phyloP scores from a whole-genome alignment of 2,797 vertebrate species.

The Eurystomus glaucurus region DNA sequence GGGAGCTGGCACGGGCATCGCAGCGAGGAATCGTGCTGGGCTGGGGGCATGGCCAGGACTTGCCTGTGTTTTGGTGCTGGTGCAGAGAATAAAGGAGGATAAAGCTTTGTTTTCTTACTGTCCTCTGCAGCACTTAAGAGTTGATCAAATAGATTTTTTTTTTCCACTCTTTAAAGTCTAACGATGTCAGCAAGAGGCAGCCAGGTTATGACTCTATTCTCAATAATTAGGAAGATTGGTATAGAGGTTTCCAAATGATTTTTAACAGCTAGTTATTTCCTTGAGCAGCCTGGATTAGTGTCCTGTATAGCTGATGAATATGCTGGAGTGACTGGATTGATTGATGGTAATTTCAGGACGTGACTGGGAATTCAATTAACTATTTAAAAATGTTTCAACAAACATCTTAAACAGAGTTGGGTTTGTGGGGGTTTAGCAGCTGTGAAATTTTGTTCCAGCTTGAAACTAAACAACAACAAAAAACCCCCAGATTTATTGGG shows the following conservation, averaged over 20 bases:
- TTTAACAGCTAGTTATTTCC: neutral
- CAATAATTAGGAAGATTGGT: neutral
- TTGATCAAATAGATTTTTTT: neutral
- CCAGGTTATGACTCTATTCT: neutral
- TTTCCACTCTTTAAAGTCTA: neutral
- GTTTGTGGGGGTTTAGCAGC: neutral
- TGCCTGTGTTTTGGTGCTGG: rapidly evolving
- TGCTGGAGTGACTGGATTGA: neutral
- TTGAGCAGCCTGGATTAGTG: neutral
- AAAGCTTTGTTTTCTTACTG: neutral
- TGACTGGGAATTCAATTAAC: neutral
- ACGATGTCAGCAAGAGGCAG: neutral
- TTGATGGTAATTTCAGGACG: neutral
- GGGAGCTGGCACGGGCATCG: rapidly evolving
- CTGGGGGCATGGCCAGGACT: neutral
- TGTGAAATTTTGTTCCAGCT: neutral
- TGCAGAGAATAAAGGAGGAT: neutral
- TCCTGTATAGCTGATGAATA: neutral
- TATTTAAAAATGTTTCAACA: neutral
- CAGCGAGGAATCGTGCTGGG: neutral
- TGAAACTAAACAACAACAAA: neutral
- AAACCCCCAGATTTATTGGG: neutral
- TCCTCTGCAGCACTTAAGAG: neutral
- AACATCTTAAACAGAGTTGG: neutral
- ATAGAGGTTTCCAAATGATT: neutral